Base-by-base conservation (phyloP, 1,140 invertebrate species). In the Zeugodacus cucurbitae region DNA sequence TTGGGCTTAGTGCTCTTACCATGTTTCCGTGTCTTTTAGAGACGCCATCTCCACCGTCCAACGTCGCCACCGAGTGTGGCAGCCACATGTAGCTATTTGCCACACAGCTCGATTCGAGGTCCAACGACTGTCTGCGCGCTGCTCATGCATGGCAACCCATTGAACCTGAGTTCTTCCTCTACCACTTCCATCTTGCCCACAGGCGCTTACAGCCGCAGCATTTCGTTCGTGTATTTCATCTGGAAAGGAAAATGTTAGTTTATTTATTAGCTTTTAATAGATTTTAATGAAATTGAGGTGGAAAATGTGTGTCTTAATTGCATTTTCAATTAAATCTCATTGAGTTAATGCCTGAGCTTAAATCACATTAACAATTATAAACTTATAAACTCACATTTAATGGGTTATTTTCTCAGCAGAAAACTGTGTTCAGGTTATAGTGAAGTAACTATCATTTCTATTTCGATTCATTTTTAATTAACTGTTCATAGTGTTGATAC, bases 211-310 rank as follows among this genome's bases (percentile, higher is more conserved):
- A 48, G 6, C 20, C 44, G 22, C 2, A 48, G 26, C 74, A 26
- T 82, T 82, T 48, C 17, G 67, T 32, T 22, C 20, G 26, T 34
- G 58, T 62, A 62, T 78, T 78, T 29, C 29, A 48, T 82, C 74
- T 82, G 74, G 7, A 82, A 82, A 82, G 41, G 1, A 82, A 82
- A 48, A 82, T 29, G 74, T 74, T 74, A 4, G 74, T 29, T 82
- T 82, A 82, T 82, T 82, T 82, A 82, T 82, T 82, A 82, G 41
- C 74, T 48, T 54, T 82, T 82, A 48, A 82, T 48, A 48, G 74
- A 29, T 82, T 82, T 48, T 82, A 82, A 48, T 54, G 74, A 48
- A 82, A 48, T 82, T 82, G 22, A 82, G 41, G 37, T 26, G 29
- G n/a, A 82, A 82, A 74, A 29, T 5, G 14, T 82, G 41, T 54